Evolutionary conservation across 2,888 invertebrate species (phyloP).

Genomic region (Masnerella sp.): DNA sequence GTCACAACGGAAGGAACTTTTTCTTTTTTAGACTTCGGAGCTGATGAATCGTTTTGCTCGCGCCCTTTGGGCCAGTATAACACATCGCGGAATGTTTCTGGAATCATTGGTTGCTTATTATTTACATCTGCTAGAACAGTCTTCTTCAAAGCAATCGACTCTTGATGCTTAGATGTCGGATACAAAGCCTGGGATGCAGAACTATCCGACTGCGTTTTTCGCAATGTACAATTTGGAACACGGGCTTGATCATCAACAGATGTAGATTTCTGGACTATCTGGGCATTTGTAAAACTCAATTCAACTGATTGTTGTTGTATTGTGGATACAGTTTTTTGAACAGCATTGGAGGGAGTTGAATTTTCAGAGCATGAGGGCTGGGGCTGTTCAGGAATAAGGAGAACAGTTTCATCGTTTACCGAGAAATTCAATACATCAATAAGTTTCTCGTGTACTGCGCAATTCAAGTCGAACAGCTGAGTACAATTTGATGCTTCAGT

Average conservation of each 20-base stretch:
- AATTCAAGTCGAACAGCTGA: too few relatives aligned
- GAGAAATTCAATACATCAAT: too few relatives aligned
- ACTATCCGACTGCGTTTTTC: neutral
- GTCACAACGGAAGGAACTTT: conserved; percentile 7
- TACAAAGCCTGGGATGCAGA: neutral
- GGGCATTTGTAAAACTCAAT: neutral
- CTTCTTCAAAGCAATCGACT: conserved; percentile 1
- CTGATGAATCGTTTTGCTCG: neutral
- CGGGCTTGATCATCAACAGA: neutral
- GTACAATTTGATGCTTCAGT: too few relatives aligned
- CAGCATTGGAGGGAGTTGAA: too few relatives aligned
- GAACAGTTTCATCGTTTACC: too few relatives aligned
- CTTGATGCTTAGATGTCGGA: neutral
- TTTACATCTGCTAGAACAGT: neutral
- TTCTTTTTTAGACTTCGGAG: neutral
- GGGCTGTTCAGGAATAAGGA: too few relatives aligned
- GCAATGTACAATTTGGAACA: neutral
- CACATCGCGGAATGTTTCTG: conserved; percentile 10
- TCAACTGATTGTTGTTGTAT: neutral
- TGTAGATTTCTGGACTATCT: neutral
- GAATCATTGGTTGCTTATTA: neutral
- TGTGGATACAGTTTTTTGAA: too few relatives aligned
- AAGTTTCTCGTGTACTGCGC: too few relatives aligned
- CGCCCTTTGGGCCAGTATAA: conserved; percentile 10
- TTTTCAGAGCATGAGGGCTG: too few relatives aligned